These are phyloP conservation scores for Haplochromis burtoni DNA, from an alignment of 2,113 vertebrate genomes.

Conservation along the genomic window DNA sequence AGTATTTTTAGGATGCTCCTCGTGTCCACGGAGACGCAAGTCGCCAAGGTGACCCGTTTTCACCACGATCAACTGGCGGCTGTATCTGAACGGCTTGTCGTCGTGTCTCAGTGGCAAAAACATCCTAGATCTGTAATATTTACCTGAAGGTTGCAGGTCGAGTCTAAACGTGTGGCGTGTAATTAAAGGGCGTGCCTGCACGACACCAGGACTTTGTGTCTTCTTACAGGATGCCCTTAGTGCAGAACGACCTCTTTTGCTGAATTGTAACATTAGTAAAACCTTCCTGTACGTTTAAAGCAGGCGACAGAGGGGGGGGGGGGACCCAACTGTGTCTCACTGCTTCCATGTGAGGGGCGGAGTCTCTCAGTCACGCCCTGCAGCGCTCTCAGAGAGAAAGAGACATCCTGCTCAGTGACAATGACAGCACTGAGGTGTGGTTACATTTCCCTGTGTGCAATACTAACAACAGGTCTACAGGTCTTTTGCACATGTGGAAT, in stretches of 20 bases:
- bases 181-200: neutral
- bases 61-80: constrained; percentile 35
- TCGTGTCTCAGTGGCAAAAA: neutral
- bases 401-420: neutral
- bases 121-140: neutral
- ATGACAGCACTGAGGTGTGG: neutral
- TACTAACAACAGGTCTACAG: neutral
- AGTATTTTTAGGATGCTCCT: constrained; percentile 71
- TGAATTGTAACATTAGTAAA: neutral
- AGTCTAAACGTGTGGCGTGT: neutral
- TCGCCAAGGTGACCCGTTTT: constrained; percentile 70
- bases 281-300: neutral
- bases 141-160: neutral
- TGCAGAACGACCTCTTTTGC: neutral
- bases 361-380: neutral
- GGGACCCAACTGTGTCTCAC: neutral
- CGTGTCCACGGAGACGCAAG: constrained; percentile 51
- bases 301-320: neutral
- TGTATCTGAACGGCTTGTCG: neutral
- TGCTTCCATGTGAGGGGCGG: neutral
- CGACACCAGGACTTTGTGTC: neutral
- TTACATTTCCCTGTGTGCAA: neutral
- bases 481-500: neutral
- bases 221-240: neutral
- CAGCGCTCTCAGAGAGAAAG: neutral